Conservation (phyloP, 2,797 vertebrate genomes). For the Sebastes cheni region DNA sequence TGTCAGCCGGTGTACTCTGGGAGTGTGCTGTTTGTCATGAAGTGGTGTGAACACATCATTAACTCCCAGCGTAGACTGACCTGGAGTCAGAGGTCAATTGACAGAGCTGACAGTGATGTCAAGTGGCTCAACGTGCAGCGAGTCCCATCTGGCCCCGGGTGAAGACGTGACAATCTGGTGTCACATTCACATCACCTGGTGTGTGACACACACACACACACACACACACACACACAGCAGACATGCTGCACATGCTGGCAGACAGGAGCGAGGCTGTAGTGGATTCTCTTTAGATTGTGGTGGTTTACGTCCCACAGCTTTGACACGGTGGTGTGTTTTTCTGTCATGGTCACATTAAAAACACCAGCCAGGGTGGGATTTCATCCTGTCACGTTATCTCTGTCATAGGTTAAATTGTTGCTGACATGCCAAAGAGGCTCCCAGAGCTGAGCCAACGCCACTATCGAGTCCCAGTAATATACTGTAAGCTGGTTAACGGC, state of each 20-base stretch:
- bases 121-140: conserved; percentile 72
- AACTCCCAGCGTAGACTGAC: conserved; percentile 73
- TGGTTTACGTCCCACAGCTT: background rate
- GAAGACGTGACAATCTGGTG: conserved; percentile 66
- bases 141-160: conserved; percentile 78
- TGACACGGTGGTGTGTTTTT: background rate
- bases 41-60: conserved; percentile 80
- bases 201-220: background rate
- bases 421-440: conserved; percentile 25
- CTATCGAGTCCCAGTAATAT: conserved; percentile 30
- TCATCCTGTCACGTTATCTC: conserved; percentile 8
- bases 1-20: background rate
- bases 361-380: background rate
- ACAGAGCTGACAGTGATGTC: conserved; percentile 81
- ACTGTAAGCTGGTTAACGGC: conserved; percentile 39
- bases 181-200: conserved; percentile 52
- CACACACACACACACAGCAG: conserved; percentile 9
- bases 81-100: conserved; percentile 82
- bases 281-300: background rate
- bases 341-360: background rate
- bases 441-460: conserved; percentile 16
- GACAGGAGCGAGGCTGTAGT: background rate
- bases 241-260: conserved; percentile 12
- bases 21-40: conserved; percentile 64
- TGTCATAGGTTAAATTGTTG: conserved; percentile 13